Conservation (phyloP, 2,797 vertebrate species). For the Acanthopagrus latus region DNA sequence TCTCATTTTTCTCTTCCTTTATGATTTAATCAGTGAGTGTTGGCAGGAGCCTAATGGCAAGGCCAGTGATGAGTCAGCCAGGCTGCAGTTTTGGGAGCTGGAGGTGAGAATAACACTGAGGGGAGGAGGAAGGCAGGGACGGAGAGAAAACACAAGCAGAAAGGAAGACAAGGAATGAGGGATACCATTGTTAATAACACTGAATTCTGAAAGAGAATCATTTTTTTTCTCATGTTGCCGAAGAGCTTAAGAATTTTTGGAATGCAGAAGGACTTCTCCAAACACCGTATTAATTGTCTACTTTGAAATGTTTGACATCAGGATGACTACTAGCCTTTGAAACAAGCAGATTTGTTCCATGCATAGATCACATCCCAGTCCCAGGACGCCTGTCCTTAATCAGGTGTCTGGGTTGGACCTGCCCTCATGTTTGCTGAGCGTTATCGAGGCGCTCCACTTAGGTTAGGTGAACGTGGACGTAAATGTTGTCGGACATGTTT, state of each 20-base stretch:
- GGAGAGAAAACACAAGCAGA: constrained; percentile 69
- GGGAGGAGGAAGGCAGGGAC: constrained; percentile 73
- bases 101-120: constrained; percentile 84
- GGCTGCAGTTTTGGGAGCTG: constrained; percentile 82
- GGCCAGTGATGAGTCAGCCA: constrained; percentile 86
- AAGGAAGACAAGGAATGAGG: constrained; percentile 52
- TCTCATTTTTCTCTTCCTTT: constrained; percentile 75
- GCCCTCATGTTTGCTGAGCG: constrained; percentile 28
- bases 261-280: constrained; percentile 43
- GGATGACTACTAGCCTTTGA: constrained; percentile 52
- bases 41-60: constrained; percentile 85
- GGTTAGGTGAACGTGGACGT: constrained; percentile 37
- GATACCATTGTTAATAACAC: constrained; percentile 57
- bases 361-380: constrained; percentile 60
- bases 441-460: constrained; percentile 35
- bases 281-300: constrained; percentile 59
- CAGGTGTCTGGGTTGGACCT: constrained; percentile 35
- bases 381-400: constrained; percentile 68
- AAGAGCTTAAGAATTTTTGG: constrained; percentile 45
- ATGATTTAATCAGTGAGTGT: constrained; percentile 86
- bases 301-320: constrained; percentile 68
- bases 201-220: constrained; percentile 49
- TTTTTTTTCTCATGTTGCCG: constrained; percentile 10
- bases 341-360: constrained; percentile 66
- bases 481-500: constrained; percentile 53